Base-by-base conservation (phyloP, 2,113 vertebrate genomes). In the Aptenodytes patagonicus region DNA sequence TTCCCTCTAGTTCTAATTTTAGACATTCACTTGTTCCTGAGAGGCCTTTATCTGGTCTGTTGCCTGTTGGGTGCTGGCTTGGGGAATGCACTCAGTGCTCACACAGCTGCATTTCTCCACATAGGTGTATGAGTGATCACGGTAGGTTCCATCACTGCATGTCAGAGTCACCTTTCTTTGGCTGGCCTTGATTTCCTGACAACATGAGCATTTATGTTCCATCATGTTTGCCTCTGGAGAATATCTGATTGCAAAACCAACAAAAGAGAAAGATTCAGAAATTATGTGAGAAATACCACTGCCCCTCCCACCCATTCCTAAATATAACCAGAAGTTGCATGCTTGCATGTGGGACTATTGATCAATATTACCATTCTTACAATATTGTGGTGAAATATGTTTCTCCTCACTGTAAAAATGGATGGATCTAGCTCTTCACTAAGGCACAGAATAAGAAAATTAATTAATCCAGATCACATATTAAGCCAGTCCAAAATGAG, bases 51-150 rank as follows among this genome's bases (percentile, higher is more conserved):
- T 69, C 88, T 69, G 46, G n/a, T 46, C 34, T 58, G 52, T 54
- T 57, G 46, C 10, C 83, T 81, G 40, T 25, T 88, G 64, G 17
- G 12, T 65, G 42, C 52, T 11, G 28, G 3, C 40, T 21, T 17
- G 73, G 11, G 71, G 40, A 16, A 49, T 3, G 46, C 98, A 98
- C 10, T 29, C 89, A 34, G 70, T 78, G 21, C 5, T 32, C 65
- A 52, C 77, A 44, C 98, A 98, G 83, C 92, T 97, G 7, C 98
- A 98, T 81, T 97, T 83, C n/a, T 98, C 98, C 65, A 97, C 96
- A 2, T 97, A 95, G 36, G 70, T 84, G 87, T 97, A 98, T 54
- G 85, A 92, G 83, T 98, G 93, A 38, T 94, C 71, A 2, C 69
- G 51, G 36, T 42, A 62, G 36, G 96, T 97, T 76, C 98, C 98